Percentiles rank a stretch among this genome's conserved stretches.
phyloP scores from a whole-genome alignment of 2,113 vertebrate genomes.

The Mobula birostris region DNA sequence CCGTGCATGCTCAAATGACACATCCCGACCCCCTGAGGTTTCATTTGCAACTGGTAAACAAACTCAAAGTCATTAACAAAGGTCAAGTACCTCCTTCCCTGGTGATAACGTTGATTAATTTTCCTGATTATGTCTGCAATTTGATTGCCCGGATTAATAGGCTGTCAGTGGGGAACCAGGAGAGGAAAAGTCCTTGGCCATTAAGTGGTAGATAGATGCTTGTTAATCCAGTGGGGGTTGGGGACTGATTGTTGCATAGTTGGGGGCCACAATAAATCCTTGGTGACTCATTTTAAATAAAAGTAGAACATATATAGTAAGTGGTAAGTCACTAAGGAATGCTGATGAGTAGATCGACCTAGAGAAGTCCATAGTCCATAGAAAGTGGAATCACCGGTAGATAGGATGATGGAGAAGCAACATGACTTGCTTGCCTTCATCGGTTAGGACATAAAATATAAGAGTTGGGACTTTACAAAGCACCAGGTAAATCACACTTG shows the following conservation, averaged over 20 bases:
- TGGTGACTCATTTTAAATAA: no score
- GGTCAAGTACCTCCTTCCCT: constrained; percentile 2
- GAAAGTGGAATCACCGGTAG: no score
- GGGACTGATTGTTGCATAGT: not conserved
- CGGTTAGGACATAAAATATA: no score
- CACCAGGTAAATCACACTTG: no score
- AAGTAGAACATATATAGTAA: no score
- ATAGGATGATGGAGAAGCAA: no score
- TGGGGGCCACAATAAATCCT: not conserved
- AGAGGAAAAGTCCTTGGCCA: not conserved
- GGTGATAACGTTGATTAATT: constrained; percentile 23
- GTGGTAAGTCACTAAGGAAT: no score
- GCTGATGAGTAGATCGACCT: no score
- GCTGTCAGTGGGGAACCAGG: not conserved
- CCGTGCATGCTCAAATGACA: not conserved
- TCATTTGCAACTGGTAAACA: not conserved
- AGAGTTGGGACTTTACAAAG: no score
- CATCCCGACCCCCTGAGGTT: not conserved
- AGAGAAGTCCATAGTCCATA: no score
- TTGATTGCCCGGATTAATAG: constrained; percentile 5
- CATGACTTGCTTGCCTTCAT: no score
- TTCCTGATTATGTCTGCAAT: not conserved
- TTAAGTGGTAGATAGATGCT: not conserved
- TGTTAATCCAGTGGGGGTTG: not conserved
- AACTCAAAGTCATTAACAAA: not conserved